A percentile compares a stretch with the other conserved stretches of the same genome.
phyloP scores from a whole-genome alignment of 2,888 invertebrate species.

The Embidobia sp. region DNA sequence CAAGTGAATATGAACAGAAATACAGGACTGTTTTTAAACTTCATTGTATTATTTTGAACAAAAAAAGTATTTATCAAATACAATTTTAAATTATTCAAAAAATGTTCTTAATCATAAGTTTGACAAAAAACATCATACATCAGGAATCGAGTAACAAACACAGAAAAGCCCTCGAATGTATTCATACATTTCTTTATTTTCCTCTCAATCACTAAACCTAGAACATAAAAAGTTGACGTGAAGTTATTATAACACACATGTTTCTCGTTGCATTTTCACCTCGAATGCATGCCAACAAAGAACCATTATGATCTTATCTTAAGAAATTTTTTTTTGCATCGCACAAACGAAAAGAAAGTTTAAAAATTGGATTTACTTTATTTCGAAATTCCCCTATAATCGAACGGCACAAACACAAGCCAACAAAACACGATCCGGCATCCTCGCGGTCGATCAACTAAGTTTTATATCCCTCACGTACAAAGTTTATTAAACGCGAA shows the following conservation, averaged over 20 bases:
- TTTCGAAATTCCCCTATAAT: not conserved
- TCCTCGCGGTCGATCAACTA: constrained; percentile 7
- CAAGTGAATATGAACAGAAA: too few relatives aligned
- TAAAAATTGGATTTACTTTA: not conserved
- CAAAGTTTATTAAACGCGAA: constrained; percentile 58
- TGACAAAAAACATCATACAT: too few relatives aligned
- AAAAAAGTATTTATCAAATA: too few relatives aligned
- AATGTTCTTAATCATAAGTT: too few relatives aligned
- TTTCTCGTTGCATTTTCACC: constrained; percentile 24
- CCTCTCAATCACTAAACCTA: constrained; percentile 50
- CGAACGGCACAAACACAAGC: constrained; percentile 6
- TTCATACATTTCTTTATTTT: constrained; percentile 33
- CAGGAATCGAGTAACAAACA: too few relatives aligned
- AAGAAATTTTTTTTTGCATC: constrained; percentile 2
- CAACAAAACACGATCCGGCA: not conserved
- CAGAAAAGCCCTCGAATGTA: not conserved
- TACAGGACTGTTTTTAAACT: too few relatives aligned
- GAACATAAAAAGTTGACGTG: constrained; percentile 59
- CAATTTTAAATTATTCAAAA: too few relatives aligned
- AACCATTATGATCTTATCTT: not conserved
- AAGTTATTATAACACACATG: constrained; percentile 38
- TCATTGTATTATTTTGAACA: too few relatives aligned
- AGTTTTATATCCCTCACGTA: constrained; percentile 35
- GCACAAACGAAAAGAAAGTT: constrained; percentile 1
- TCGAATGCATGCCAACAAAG: constrained; percentile 23